These are phyloP conservation scores for Schrankia costaestrigalis DNA, from an alignment of 2,888 invertebrate species.

Conservation along the genomic window DNA sequence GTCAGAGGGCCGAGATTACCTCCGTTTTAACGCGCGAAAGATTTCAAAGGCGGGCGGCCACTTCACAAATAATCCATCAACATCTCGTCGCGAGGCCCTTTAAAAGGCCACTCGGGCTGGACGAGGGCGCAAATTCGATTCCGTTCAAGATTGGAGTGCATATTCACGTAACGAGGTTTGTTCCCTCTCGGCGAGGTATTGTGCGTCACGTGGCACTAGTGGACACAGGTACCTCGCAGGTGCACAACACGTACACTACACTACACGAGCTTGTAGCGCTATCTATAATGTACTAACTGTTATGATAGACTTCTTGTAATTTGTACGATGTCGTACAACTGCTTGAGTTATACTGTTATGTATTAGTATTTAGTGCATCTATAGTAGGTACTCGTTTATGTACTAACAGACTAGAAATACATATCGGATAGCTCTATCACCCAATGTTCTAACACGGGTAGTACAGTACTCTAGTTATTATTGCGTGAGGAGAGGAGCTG, in stretches of 20 bases:
- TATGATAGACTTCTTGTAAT: too few relatives aligned
- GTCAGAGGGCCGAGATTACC: conserved; percentile 70
- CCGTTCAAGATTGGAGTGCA: conserved; percentile 71
- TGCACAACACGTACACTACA: too few relatives aligned
- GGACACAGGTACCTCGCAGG: not conserved
- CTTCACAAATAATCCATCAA: conserved; percentile 79
- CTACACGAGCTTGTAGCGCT: too few relatives aligned
- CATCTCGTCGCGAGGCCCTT: conserved; percentile 58
- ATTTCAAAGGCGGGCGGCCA: conserved; percentile 75
- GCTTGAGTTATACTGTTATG: too few relatives aligned
- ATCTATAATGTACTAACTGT: too few relatives aligned
- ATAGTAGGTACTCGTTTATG: not conserved
- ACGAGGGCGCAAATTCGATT: conserved; percentile 65
- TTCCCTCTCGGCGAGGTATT: conserved; percentile 7
- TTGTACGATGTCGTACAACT: too few relatives aligned
- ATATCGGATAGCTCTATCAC: too few relatives aligned
- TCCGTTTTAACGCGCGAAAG: conserved; percentile 79
- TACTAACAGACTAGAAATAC: not conserved
- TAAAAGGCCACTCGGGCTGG: conserved; percentile 51
- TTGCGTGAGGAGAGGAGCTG: too few relatives aligned
- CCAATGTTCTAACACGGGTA: too few relatives aligned
- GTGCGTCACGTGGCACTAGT: too few relatives aligned
- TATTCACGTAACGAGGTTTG: conserved; percentile 71
- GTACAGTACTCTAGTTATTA: too few relatives aligned
- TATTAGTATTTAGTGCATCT: too few relatives aligned